Percentiles rank a stretch among this genome's conserved stretches.
phyloP scores from a whole-genome alignment of 2,797 vertebrate species.

The Mormyrus hasselquistii region DNA sequence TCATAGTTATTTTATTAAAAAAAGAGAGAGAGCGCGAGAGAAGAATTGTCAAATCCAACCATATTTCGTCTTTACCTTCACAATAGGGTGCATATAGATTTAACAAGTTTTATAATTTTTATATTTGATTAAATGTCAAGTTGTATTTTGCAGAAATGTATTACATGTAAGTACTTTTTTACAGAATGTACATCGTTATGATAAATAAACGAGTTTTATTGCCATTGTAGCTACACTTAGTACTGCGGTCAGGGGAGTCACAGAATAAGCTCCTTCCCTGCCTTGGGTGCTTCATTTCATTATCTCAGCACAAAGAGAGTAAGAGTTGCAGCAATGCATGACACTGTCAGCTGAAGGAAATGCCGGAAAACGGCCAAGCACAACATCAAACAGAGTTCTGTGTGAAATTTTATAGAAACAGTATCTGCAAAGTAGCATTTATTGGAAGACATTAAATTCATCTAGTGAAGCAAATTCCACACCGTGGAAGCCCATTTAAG shows the following conservation, averaged over 20 bases:
- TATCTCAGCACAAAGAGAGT: not conserved
- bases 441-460: not conserved
- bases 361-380: not conserved
- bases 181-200: conserved; percentile 36
- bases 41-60: conserved; percentile 17
- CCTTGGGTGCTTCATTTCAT: not conserved
- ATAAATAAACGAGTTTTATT: conserved; percentile 26
- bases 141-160: conserved; percentile 45
- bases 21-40: not conserved
- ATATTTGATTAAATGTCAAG: conserved; percentile 47
- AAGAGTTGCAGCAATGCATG: not conserved
- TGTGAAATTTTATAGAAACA: not conserved
- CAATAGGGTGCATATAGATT: conserved; percentile 36
- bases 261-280: not conserved
- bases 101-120: conserved; percentile 48
- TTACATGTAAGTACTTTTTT: conserved; percentile 46
- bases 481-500: not conserved
- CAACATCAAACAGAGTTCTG: not conserved
- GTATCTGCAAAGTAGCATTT: not conserved
- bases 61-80: conserved; percentile 24
- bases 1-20: conserved; percentile 23
- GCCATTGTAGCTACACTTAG: not conserved
- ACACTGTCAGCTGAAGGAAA: not conserved
- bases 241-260: not conserved
- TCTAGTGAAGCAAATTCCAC: not conserved